Evolutionary conservation across 2,797 vertebrate species (phyloP).

Genomic region (Artibeus lituratus): DNA sequence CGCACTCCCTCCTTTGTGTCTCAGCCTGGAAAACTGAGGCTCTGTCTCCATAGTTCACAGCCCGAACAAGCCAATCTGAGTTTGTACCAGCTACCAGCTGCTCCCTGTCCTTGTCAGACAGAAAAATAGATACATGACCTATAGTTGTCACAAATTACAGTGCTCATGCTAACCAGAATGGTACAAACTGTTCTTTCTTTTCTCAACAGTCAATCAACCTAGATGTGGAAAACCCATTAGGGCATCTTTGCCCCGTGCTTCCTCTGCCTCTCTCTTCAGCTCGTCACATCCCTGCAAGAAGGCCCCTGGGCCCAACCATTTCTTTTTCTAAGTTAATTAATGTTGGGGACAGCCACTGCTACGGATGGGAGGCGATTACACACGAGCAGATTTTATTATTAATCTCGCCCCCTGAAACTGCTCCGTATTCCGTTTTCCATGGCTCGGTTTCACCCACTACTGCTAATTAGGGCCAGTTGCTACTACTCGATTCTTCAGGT

Average conservation of each 20-base stretch:
- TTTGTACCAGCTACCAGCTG: slow-evolving; percentile 35
- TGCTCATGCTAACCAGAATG: not conserved
- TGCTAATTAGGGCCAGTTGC: not conserved
- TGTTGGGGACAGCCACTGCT: not conserved
- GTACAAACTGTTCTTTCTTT: slow-evolving; percentile 53
- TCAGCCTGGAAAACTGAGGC: not conserved
- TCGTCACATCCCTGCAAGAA: not conserved
- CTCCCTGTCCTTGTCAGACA: slow-evolving; percentile 50
- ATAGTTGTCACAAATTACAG: not conserved
- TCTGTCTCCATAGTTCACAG: not conserved
- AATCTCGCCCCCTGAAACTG: not conserved
- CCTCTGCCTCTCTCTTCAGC: not conserved
- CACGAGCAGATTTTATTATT: not conserved
- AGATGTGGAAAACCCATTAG: slow-evolving; percentile 47
- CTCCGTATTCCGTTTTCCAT: not conserved
- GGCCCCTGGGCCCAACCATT: not conserved
- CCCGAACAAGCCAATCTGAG: slow-evolving; percentile 11
- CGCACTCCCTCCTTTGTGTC: not conserved
- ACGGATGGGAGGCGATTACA: not conserved
- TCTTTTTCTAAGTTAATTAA: slow-evolving; percentile 28
- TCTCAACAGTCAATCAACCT: slow-evolving; percentile 49
- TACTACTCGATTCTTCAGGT: not conserved
- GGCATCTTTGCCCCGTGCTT: not conserved
- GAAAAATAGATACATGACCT: slow-evolving; percentile 62
- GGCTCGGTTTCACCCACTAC: not conserved